phyloP scores from a whole-genome alignment of 35 echinoderm and acorn worm genomes.

The Stichopus chloronotus region DNA sequence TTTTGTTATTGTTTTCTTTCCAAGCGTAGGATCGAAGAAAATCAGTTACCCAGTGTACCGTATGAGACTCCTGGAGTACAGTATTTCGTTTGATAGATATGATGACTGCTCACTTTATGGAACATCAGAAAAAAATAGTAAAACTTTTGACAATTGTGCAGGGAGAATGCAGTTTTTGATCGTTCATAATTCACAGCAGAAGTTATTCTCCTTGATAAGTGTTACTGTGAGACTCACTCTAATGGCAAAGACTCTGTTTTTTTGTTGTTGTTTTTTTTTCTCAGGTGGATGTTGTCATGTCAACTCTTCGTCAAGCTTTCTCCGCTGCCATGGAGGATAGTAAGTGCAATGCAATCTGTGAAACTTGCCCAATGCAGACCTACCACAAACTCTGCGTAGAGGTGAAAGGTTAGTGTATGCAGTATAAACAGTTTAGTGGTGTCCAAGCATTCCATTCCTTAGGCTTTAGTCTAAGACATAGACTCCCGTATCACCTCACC shows the following conservation, averaged over 20 bases:
- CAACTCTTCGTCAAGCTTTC: conserved; percentile 89
- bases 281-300: conserved; percentile 91
- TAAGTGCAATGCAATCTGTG: conserved; percentile 86
- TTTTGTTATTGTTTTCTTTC: no score
- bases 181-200: no score
- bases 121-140: no score
- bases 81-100: no score
- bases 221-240: no score
- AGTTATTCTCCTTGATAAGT: no score
- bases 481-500: neutral
- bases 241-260: neutral
- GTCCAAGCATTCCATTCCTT: neutral
- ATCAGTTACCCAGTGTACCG: no score
- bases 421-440: neutral
- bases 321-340: conserved; percentile 84
- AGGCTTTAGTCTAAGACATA: neutral
- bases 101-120: no score
- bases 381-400: conserved; percentile 90
- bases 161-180: no score
- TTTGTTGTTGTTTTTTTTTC: neutral
- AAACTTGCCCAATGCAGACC: conserved; percentile 97
- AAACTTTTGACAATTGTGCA: no score
- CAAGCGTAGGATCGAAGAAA: no score
- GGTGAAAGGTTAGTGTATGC: conserved; percentile 76
- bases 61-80: no score